These are phyloP conservation scores for Archilochus colubris DNA, from an alignment of 2,113 vertebrate species.

Conservation along the genomic window DNA sequence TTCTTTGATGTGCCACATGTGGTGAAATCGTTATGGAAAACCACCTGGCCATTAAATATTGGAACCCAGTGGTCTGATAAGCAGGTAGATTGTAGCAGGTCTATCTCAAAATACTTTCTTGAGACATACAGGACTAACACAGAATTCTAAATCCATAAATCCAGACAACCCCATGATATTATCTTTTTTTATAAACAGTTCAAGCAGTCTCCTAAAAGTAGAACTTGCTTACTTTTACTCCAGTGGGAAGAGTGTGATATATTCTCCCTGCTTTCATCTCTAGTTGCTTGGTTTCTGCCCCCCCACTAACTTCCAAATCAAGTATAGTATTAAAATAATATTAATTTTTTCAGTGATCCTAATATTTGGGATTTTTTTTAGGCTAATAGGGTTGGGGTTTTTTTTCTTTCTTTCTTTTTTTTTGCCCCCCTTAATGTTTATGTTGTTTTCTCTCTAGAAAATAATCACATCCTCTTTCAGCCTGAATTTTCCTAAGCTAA, in stretches of 20 bases:
- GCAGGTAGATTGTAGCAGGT: neutral
- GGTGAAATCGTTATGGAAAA: neutral
- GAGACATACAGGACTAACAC: neutral
- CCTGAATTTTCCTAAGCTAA: neutral
- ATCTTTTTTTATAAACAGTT: neutral
- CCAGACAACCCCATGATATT: neutral
- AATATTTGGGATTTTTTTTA: neutral
- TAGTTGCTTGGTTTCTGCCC: neutral
- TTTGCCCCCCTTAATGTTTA: neutral
- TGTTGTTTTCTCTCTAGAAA: neutral
- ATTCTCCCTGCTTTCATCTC: neutral
- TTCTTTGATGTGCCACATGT: neutral
- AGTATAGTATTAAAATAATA: neutral
- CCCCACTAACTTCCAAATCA: neutral
- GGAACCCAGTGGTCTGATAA: neutral
- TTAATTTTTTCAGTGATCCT: neutral
- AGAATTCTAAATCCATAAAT: neutral
- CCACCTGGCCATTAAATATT: neutral
- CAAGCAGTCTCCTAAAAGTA: neutral
- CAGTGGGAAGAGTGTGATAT: neutral
- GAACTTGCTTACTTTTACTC: neutral
- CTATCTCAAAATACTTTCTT: neutral
- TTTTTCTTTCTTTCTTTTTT: neutral
- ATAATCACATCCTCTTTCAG: neutral
- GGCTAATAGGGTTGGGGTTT: fast-evolving